Base-by-base conservation (phyloP, 2,888 invertebrate species). In the Dysmachus trigonus region DNA sequence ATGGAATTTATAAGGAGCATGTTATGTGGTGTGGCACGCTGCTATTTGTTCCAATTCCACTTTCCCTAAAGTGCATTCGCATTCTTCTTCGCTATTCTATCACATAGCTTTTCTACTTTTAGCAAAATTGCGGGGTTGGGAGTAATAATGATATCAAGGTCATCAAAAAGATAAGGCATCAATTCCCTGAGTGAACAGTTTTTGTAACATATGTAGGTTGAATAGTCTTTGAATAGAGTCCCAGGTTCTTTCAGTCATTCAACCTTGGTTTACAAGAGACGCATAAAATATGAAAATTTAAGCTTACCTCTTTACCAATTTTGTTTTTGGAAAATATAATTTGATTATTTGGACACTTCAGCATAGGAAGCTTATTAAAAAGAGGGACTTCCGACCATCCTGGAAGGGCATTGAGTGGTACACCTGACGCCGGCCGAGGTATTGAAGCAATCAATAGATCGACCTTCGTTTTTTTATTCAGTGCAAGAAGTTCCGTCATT, bases 321-420 rank as follows among this genome's bases (percentile, higher is more conserved):
- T 92, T 91, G 76, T 90, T 91, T 86, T 91, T 91, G 5, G 92
- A 90, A 88, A 92, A 92, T 87, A 91, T 90, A 10, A 92, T 91
- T 87, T 91, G 90, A 88, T 91, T 91, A 2, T 90, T 90, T 0
- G 92, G 92, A 88, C 91, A 91, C 86, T 92, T 91, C 0, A 92
- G 88, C 92, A 92, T 91, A 2, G 92, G 92, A 15, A 92, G 88
- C 86, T 92, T 92, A 41, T 89, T 89, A 87, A 90, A 90, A 0
- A 92, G 88, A 1, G 92, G 92, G 74, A 92, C 90, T 1, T 90
- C 87, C 72, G 91, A 90, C 92, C 92, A 92, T 2, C 92, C 92
- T 1, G 92, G 92, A 13, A 92, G 87, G 86, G 91, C 90, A 85
- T 92, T 92, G 6, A 91, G 90, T 1, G 92, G 92, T 35, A 92